Evolutionary conservation across 2,797 vertebrate species (phyloP).

Genomic region (Graptemys geographica): DNA sequence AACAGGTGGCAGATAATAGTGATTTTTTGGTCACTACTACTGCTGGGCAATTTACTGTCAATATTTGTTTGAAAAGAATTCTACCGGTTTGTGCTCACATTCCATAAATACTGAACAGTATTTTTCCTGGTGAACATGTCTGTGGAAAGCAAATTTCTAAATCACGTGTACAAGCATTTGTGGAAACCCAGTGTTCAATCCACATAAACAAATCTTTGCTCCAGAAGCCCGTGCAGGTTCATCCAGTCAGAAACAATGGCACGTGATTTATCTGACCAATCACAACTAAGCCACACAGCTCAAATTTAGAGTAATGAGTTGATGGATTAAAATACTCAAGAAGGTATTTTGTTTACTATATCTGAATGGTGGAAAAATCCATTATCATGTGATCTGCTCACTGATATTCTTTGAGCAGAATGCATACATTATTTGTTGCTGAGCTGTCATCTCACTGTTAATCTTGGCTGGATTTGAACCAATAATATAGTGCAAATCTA

Average conservation of each 20-base stretch:
- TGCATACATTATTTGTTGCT: neutral
- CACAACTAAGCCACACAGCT: neutral
- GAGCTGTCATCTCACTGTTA: constrained; percentile 21
- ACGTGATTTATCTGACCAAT: constrained; percentile 29
- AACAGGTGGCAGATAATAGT: neutral
- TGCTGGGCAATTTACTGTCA: neutral
- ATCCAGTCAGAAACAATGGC: constrained; percentile 13
- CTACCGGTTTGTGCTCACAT: neutral
- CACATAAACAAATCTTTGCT: neutral
- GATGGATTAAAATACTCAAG: neutral
- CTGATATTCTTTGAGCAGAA: constrained; percentile 1
- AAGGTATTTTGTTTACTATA: constrained; percentile 47
- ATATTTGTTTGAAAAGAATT: neutral
- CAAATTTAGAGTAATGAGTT: neutral
- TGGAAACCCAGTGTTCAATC: neutral
- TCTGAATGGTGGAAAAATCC: neutral
- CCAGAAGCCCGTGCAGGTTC: neutral
- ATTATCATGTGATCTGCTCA: constrained; percentile 1
- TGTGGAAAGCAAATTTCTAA: constrained; percentile 31
- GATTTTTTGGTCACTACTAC: neutral
- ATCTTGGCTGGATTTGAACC: neutral
- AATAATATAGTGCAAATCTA: constrained; percentile 22
- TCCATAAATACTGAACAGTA: neutral
- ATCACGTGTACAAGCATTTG: neutral
- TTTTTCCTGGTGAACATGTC: neutral